Evolutionary conservation across 2,113 vertebrate species (phyloP).

Genomic region (Pterocles gutturalis): DNA sequence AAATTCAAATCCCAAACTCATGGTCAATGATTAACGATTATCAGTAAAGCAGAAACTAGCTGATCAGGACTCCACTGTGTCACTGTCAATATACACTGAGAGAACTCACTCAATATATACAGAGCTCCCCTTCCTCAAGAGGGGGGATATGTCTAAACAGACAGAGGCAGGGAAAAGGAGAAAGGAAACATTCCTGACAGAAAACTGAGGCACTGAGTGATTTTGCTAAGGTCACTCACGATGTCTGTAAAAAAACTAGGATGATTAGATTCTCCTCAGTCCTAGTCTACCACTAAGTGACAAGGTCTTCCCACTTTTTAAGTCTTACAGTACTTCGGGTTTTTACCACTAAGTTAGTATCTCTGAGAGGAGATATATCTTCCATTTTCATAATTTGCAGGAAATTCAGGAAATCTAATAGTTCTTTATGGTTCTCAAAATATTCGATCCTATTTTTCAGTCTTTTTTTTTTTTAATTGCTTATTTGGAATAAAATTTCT

Average conservation of each 20-base stretch:
- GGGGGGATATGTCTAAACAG: not conserved
- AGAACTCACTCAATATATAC: not conserved
- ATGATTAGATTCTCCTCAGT: not conserved
- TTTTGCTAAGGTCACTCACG: not conserved
- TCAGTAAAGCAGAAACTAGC: not conserved
- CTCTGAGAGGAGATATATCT: not conserved
- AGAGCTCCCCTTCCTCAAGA: not conserved
- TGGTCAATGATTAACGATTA: not conserved
- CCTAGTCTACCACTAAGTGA: not conserved
- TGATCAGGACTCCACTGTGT: not conserved
- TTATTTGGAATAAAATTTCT: not conserved
- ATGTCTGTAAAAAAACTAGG: not conserved
- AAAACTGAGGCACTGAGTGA: not conserved
- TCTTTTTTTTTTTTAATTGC: not conserved
- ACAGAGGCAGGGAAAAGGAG: not conserved
- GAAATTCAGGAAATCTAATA: not conserved
- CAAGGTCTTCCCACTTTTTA: not conserved
- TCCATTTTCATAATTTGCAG: not conserved
- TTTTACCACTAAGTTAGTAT: not conserved
- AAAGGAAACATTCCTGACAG: not conserved
- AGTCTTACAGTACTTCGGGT: rapidly evolving
- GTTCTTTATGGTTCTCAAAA: not conserved
- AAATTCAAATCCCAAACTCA: not conserved
- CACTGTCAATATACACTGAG: not conserved
- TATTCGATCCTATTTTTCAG: not conserved